Base-by-base conservation (phyloP, 2,888 invertebrate species). In the Drosophila kokeensis region DNA sequence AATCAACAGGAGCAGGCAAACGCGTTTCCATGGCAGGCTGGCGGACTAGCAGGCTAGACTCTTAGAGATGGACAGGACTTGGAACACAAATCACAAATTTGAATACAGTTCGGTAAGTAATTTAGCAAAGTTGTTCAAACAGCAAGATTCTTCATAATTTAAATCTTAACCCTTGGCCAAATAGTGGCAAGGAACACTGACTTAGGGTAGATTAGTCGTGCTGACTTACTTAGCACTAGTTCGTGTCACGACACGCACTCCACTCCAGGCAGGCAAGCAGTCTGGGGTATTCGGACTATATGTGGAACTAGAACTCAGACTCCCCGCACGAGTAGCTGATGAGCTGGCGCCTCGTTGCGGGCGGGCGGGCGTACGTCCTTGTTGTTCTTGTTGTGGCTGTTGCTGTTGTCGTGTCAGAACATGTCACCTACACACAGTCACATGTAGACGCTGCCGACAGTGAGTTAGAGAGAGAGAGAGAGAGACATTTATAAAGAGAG, bases 261-360 rank as follows among this genome's bases (percentile, higher is more conserved):
- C 30, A 11, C 57, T n/a, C 57, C 42, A 30, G 29, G 21, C 21
- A n/a, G 30, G 57, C 30, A 57, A 57, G 42, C 21, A 30, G 42
- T 42, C 29, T 57, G 21, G 54, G 48, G 24, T 29, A 58, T 42
- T 38, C 40, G 59, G 40, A 57, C 63, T 73, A 49, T 58, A 50
- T 60, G 50, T 64, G 64, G 55, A 76, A 69, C 60, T 59, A 67
- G 63, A 65, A 61, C 63, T 55, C 61, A 60, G 52, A 38, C 57
- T 60, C 24, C 57, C 21, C 36, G 55, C 64, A 24, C 27, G 67
- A 72, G 63, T 76, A 73, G 88, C 77, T 89, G 87, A 87, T 89
- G 87, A 89, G 84, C 83, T 91, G 91, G 91, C 91, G 91, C 91
- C 91, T 82, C 70, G 79, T 70, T 70, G 74, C 74, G 68, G 73